Conservation (phyloP, 2,113 vertebrate species). For the Rhagologus leucostigma region DNA sequence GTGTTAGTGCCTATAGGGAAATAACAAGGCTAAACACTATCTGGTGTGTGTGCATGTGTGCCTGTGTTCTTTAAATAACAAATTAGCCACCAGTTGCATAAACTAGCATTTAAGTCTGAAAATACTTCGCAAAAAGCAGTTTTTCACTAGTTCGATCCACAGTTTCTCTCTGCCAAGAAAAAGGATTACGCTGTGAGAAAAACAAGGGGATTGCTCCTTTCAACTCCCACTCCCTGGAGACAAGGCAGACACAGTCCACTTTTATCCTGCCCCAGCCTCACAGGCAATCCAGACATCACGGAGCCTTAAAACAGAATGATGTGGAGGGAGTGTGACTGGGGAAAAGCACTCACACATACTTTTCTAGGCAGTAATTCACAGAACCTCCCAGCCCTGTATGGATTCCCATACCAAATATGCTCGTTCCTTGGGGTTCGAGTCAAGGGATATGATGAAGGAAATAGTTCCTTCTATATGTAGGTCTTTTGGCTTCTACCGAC, state of each 20-base stretch:
- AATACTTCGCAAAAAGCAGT: not conserved
- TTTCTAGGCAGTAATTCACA: not conserved
- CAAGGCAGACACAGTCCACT: not conserved
- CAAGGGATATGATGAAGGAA: not conserved
- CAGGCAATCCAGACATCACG: not conserved
- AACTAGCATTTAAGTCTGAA: not conserved
- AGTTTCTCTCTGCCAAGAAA: not conserved
- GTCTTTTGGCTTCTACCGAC: not conserved
- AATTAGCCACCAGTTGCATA: not conserved
- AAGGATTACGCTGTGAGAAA: not conserved
- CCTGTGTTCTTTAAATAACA: not conserved
- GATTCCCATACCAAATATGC: not conserved
- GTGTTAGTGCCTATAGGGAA: slow-evolving; percentile 1
- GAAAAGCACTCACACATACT: not conserved
- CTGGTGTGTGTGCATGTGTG: not conserved
- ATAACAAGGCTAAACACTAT: not conserved
- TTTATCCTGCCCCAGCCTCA: not conserved
- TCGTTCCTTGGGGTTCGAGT: not conserved
- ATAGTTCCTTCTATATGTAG: not conserved
- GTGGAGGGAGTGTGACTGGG: not conserved
- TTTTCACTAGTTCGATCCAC: not conserved
- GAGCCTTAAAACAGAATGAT: not conserved
- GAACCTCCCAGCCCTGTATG: not conserved
- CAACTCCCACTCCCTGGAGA: not conserved
- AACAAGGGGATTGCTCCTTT: not conserved